Conservation (phyloP, 2,113 vertebrate species). For the Aviceda subcristata region DNA sequence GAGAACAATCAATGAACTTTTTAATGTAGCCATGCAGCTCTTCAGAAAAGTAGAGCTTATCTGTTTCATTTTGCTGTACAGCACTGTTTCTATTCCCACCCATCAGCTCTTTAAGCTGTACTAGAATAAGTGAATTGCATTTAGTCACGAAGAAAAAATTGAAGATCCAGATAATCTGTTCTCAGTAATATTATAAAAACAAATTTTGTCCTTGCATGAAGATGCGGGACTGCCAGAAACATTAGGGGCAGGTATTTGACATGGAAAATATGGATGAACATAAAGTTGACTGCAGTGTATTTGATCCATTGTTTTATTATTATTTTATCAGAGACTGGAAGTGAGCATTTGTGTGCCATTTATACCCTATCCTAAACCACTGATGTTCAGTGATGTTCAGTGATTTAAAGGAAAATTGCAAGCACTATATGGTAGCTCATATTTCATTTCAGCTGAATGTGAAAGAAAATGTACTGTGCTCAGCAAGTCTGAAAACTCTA, state of each 20-base stretch:
- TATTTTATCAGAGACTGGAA: neutral
- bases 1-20: neutral
- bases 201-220: neutral
- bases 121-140: neutral
- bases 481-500: neutral
- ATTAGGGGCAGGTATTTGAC: neutral
- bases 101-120: neutral
- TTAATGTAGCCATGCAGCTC: neutral
- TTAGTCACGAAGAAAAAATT: neutral
- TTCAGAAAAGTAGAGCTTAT: neutral
- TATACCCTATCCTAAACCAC: neutral
- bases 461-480: neutral
- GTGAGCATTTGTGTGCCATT: neutral
- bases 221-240: neutral
- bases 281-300: neutral
- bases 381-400: neutral
- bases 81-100: neutral
- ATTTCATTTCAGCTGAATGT: conserved; percentile 16
- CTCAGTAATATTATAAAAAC: neutral
- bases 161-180: neutral
- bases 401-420: neutral
- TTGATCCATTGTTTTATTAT: neutral
- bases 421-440: neutral
- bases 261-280: neutral
- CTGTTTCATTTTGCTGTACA: neutral